Percentiles rank a stretch among this genome's conserved stretches.
Conservation (phyloP, 2,113 vertebrate species). For the Mirza zaza region DNA sequence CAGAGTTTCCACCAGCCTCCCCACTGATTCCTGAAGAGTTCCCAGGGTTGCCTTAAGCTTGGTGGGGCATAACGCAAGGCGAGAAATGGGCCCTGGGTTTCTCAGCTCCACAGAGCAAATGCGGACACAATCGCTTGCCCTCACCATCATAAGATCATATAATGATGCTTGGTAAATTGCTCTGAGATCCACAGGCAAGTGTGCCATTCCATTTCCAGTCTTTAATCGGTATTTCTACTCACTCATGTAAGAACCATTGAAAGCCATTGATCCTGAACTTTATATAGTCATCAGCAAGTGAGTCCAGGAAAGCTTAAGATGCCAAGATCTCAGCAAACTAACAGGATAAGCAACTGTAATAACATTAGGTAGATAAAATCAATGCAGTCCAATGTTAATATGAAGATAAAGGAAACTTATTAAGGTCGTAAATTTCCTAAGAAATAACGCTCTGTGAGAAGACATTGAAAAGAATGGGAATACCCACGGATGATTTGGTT, state of each 20-base stretch:
- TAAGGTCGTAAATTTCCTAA: neutral
- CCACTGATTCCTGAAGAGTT: conserved; percentile 66
- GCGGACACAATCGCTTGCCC: conserved; percentile 55
- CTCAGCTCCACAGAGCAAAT: conserved; percentile 36
- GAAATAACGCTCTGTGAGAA: neutral
- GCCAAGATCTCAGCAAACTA: conserved; percentile 49
- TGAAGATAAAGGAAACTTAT: neutral
- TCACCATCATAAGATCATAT: conserved; percentile 66
- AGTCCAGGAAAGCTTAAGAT: conserved; percentile 52
- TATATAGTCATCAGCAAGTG: conserved; percentile 53
- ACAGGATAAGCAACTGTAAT: neutral
- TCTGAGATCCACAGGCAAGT: conserved; percentile 65
- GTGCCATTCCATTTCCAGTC: conserved; percentile 46
- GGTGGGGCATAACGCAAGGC: conserved; percentile 49
- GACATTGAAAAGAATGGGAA: neutral
- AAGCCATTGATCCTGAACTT: conserved; percentile 73
- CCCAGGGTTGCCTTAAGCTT: conserved; percentile 67
- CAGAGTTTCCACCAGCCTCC: conserved; percentile 1
- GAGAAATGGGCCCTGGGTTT: conserved; percentile 64
- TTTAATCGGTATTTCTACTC: conserved; percentile 58
- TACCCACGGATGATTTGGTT: neutral
- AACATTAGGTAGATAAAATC: neutral
- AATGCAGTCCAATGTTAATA: neutral
- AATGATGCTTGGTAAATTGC: conserved; percentile 70
- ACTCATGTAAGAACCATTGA: conserved; percentile 70